These are phyloP conservation scores for Acipenser ruthenus DNA, from an alignment of 2,797 vertebrate genomes.

Conservation along the genomic window DNA sequence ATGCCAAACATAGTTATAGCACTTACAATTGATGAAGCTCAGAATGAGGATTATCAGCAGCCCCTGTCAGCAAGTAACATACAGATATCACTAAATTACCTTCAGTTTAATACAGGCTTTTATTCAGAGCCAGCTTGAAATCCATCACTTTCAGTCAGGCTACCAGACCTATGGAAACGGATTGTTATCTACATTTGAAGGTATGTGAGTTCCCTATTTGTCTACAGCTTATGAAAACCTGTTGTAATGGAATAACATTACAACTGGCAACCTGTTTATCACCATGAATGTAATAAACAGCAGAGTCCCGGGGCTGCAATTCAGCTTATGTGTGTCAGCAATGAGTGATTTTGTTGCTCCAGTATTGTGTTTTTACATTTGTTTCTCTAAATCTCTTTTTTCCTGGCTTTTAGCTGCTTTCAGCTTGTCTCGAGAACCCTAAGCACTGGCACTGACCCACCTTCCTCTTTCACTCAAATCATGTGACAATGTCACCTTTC, in stretches of 20 bases:
- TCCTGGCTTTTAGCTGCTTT: no score
- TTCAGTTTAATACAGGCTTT: slow-evolving; percentile 63
- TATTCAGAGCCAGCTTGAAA: slow-evolving; percentile 69
- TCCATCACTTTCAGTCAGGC: slow-evolving; percentile 76
- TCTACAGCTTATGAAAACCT: slow-evolving; percentile 39
- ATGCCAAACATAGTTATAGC: no score
- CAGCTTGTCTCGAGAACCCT: no score
- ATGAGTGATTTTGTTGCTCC: neutral
- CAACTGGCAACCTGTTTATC: neutral
- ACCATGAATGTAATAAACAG: neutral
- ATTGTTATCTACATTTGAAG: slow-evolving; percentile 63
- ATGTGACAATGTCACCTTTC: no score
- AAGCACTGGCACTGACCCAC: no score
- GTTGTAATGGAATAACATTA: slow-evolving; percentile 29
- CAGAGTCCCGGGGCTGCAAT: neutral
- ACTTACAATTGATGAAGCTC: neutral
- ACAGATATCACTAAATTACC: slow-evolving; percentile 78
- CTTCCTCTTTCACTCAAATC: no score
- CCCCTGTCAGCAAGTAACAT: slow-evolving; percentile 61
- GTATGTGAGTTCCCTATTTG: slow-evolving; percentile 51
- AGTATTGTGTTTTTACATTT: no score
- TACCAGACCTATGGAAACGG: slow-evolving; percentile 56
- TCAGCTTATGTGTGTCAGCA: neutral
- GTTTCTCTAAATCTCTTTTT: no score
- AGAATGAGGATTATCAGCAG: slow-evolving; percentile 59